Evolutionary conservation across 1,140 invertebrate species (phyloP), one percentile per base, ranked within the genome.

Genomic region (Ylistrum balloti): DNA sequence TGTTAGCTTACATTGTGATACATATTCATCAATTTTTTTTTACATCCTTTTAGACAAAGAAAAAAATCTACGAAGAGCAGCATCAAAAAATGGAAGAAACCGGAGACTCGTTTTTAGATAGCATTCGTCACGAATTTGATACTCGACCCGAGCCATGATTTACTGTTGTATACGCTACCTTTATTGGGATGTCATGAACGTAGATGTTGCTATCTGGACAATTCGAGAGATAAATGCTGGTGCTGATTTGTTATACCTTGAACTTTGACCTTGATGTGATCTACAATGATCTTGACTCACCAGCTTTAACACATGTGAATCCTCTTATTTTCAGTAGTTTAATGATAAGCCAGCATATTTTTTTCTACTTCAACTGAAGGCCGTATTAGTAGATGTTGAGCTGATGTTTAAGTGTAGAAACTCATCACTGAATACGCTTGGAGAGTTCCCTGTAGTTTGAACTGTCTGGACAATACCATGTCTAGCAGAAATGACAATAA

Each of bases 21-120:
- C 35, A 5, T 7, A 13, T 38, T 13, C 35, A 38, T 56, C 28
- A 85, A 88, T n/a, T 74, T 85, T 33, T 22, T 86, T 48, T 86
- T 74, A 56, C 15, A 88, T 28, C 88, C 35, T 92, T 92, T 15
- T 88, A 95, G 95, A 93, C 95, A 90, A 94, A 94, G 86, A 92
- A 90, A 45, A 86, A 92, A 33, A 5, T 94, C 15, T 95, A 95
- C 87, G 92, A 94, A 74, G 91, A 94, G 86, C 94, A 94, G 35
- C 94, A 95, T 56, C 86, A 92, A 17, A 90, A 93, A 38, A 94
- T 94, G 94, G 93, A 93, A 33, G 33, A 91, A 33, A 93, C 89
- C 33, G 92, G 93, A 5, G 91, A 93, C 15, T 94, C 93, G 15
- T 95, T 95, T 34, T 89, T 95, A 33, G 95, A 95, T 91, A 94